Evolutionary conservation across 2,797 vertebrate genomes (phyloP).

Genomic region (Epinephelus awoara): DNA sequence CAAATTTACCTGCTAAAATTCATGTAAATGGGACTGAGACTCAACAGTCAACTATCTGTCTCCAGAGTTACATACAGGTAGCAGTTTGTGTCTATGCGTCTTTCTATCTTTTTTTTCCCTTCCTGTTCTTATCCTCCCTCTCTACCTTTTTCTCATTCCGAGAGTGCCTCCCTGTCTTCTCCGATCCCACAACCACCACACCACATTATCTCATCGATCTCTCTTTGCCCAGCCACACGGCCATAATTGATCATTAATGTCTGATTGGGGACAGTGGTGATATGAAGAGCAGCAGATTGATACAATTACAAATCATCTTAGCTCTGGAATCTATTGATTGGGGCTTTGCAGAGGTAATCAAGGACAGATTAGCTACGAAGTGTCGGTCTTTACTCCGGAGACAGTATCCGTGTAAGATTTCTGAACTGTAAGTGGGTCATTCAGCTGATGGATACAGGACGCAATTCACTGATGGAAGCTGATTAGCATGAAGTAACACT

Average conservation of each 20-base stretch:
- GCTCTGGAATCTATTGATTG: constrained; percentile 71
- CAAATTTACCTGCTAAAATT: too few relatives aligned
- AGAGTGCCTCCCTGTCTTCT: constrained; percentile 12
- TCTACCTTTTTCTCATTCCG: constrained; percentile 1
- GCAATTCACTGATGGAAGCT: constrained; percentile 10
- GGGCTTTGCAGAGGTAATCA: constrained; percentile 66
- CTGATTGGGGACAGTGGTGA: constrained; percentile 53
- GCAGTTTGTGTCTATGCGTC: neutral
- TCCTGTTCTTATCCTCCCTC: neutral
- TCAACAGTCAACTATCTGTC: too few relatives aligned
- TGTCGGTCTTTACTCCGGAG: constrained; percentile 35
- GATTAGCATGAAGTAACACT: neutral
- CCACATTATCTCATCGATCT: constrained; percentile 57
- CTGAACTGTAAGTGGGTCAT: constrained; percentile 19
- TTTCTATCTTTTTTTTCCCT: neutral
- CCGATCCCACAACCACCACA: constrained; percentile 22
- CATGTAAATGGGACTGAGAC: too few relatives aligned
- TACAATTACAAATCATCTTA: constrained; percentile 61
- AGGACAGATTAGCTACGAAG: constrained; percentile 43
- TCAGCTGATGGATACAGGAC: constrained; percentile 18
- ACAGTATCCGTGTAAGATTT: constrained; percentile 17
- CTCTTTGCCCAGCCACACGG: constrained; percentile 42
- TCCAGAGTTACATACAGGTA: too few relatives aligned
- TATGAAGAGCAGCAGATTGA: constrained; percentile 66
- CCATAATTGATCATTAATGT: constrained; percentile 71